Evolutionary conservation across 2,113 vertebrate species (phyloP).

Genomic region (Buteo buteo): DNA sequence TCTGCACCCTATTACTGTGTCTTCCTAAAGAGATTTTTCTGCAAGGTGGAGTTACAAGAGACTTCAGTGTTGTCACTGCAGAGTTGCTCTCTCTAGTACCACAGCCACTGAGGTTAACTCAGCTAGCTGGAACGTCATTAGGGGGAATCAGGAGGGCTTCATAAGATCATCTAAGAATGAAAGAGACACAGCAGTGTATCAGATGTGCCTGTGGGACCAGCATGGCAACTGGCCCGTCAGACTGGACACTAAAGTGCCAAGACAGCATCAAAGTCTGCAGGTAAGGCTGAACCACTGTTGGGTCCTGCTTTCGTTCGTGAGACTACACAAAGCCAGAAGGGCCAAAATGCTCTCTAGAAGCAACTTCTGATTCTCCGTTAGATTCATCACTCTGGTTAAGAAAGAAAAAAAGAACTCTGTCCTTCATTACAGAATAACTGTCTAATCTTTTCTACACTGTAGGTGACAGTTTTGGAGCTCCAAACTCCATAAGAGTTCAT

Average conservation of each 20-base stretch:
- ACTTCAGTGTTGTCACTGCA: background rate
- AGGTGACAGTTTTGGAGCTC: background rate
- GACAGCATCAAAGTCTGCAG: slow-evolving; percentile 75
- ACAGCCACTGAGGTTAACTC: background rate
- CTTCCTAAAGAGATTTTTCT: background rate
- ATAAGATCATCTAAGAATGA: slow-evolving; percentile 75
- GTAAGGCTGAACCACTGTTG: slow-evolving; percentile 80
- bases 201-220: slow-evolving; percentile 76
- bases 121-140: background rate
- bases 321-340: slow-evolving; percentile 56
- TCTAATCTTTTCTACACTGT: background rate
- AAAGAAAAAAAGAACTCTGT: background rate
- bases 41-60: background rate
- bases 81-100: background rate
- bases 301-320: slow-evolving; percentile 82
- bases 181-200: slow-evolving; percentile 68
- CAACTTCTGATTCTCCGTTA: slow-evolving; percentile 74
- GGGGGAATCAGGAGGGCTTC: slow-evolving; percentile 46
- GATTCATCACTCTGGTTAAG: slow-evolving; percentile 64
- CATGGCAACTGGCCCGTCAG: slow-evolving; percentile 71
- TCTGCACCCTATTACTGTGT: background rate
- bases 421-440: background rate
- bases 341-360: slow-evolving; percentile 71
- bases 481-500: background rate
- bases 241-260: slow-evolving; percentile 73